Conservation (phyloP, 2,797 vertebrate genomes). For the Sarcophilus harrisii region DNA sequence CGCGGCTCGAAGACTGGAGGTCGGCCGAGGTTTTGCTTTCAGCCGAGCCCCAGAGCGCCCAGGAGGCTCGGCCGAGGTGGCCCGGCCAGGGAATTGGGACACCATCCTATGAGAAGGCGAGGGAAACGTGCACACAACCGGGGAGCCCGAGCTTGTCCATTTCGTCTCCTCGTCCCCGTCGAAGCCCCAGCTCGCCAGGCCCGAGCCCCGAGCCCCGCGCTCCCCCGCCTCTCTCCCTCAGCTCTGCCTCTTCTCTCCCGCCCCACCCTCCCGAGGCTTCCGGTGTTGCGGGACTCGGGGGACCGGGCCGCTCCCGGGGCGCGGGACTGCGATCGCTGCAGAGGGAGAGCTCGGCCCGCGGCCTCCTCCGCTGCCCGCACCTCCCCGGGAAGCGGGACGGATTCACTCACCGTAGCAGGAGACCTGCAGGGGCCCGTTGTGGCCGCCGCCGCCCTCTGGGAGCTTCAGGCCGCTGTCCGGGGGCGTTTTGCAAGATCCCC, state of each 20-base stretch:
- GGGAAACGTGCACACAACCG: background rate
- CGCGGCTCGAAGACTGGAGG: background rate
- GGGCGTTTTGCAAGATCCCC: constrained; percentile 93
- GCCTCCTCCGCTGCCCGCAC: background rate
- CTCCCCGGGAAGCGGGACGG: constrained; percentile 2
- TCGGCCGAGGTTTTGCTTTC: background rate
- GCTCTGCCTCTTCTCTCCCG: background rate
- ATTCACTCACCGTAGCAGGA: constrained; percentile 94
- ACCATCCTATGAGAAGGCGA: background rate
- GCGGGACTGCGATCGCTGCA: background rate
- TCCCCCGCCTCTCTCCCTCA: background rate
- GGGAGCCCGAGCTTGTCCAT: background rate
- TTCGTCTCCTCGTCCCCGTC: background rate
- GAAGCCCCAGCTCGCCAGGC: background rate
- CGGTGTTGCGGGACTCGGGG: background rate
- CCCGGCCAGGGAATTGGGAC: background rate
- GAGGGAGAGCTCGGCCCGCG: background rate
- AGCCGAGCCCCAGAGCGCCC: background rate
- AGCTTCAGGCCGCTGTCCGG: constrained; percentile 91
- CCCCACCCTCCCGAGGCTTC: background rate
- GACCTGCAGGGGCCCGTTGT: constrained; percentile 92
- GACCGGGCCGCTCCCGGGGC: background rate
- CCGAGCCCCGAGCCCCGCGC: background rate
- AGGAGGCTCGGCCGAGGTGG: background rate
- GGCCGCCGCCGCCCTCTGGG: constrained; percentile 88